phyloP scores from a whole-genome alignment of 1,140 invertebrate genomes.

The Brachionus rubens region DNA sequence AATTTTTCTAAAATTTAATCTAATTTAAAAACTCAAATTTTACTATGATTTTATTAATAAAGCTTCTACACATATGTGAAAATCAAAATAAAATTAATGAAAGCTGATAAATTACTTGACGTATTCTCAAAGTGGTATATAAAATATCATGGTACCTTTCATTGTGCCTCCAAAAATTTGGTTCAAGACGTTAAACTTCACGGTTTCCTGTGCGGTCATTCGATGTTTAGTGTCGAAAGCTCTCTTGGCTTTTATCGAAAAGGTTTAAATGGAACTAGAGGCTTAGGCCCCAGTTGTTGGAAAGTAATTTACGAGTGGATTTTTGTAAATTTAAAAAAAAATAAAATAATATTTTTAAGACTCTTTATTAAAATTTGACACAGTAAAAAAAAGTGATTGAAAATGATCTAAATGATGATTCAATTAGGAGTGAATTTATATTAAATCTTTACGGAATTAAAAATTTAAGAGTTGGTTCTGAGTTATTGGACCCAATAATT shows the following conservation, averaged over 20 bases:
- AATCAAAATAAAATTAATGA: no score
- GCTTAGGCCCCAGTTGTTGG: background rate
- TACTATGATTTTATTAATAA: no score
- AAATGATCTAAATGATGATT: background rate
- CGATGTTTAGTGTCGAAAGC: conserved; percentile 16
- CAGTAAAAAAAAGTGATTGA: background rate
- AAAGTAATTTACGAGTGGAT: background rate
- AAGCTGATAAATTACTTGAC: no score
- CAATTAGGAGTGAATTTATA: background rate
- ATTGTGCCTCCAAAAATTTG: conserved; percentile 22
- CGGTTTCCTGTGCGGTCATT: background rate
- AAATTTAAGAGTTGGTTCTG: background rate
- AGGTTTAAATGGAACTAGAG: background rate
- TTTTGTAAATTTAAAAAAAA: background rate
- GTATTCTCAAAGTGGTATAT: conserved; percentile 17
- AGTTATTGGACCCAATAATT: conserved; percentile 1
- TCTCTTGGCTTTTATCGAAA: background rate
- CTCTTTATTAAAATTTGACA: background rate
- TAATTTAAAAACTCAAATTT: no score
- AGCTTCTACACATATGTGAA: no score
- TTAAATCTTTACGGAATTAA: background rate
- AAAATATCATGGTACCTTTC: conserved; percentile 28
- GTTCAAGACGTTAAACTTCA: background rate
- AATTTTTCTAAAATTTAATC: no score
- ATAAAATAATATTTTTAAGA: background rate